A percentile compares a stretch with the other conserved stretches of the same genome.
phyloP scores from a whole-genome alignment of 2,113 vertebrate species.

The Opisthocomus hoazin region DNA sequence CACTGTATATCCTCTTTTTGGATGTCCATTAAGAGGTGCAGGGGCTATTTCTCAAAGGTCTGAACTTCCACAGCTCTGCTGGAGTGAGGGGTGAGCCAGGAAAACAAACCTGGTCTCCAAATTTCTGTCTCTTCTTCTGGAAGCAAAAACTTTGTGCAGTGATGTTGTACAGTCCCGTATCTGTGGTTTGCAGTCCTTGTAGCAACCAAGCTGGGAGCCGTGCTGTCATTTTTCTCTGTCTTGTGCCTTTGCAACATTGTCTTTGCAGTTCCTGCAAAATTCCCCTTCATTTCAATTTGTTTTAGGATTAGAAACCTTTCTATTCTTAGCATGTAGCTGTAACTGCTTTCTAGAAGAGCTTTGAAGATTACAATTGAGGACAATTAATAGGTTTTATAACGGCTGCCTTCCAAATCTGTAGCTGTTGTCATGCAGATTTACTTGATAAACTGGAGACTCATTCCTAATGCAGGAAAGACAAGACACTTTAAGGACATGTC shows the following conservation, averaged over 20 bases:
- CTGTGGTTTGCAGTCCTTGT: neutral
- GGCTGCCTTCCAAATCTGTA: neutral
- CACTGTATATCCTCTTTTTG: neutral
- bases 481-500: neutral
- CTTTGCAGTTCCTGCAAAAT: neutral
- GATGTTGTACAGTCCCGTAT: neutral
- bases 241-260: neutral
- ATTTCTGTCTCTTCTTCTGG: neutral
- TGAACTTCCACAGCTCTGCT: neutral
- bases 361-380: neutral
- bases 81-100: neutral
- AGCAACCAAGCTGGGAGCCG: neutral
- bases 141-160: neutral
- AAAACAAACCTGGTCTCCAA: neutral
- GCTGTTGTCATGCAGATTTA: neutral
- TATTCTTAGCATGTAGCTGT: neutral
- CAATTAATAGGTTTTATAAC: neutral
- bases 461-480: neutral
- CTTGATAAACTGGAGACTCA: neutral
- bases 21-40: neutral
- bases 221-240: neutral
- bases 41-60: neutral
- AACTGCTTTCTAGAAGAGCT: neutral
- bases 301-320: neutral
- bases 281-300: neutral